Conservation (phyloP, 2,888 invertebrate species). For the Xanthia icteritia region DNA sequence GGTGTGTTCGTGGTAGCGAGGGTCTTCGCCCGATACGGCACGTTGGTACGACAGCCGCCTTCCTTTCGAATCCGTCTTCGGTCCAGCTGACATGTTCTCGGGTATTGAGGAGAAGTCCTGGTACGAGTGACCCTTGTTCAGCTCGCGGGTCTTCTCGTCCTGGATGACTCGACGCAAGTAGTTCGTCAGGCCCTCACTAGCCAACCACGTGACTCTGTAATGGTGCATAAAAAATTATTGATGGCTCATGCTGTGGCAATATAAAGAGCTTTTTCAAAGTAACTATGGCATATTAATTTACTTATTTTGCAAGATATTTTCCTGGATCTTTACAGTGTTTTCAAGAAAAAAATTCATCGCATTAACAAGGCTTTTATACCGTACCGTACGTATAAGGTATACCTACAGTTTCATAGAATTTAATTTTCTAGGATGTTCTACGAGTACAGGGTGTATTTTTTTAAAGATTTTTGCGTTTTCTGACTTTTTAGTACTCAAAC, state of each 20-base stretch:
- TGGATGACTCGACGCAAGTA: conserved; percentile 83
- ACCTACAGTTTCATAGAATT: background rate
- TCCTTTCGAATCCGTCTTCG: conserved; percentile 78
- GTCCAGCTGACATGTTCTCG: conserved; percentile 71
- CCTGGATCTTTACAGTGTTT: background rate
- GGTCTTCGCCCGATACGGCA: conserved; percentile 87
- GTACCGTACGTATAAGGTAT: background rate
- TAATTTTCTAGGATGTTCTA: background rate
- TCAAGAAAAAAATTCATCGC: background rate
- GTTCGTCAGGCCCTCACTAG: conserved; percentile 84
- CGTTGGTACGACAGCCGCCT: conserved; percentile 86
- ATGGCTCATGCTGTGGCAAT: no score
- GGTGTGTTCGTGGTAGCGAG: conserved; percentile 76
- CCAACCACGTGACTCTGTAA: conserved; percentile 86
- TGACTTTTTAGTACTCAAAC: no score
- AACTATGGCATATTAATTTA: background rate
- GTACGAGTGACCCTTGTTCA: conserved; percentile 77
- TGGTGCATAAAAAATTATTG: background rate
- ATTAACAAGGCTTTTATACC: background rate
- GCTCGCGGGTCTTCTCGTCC: conserved; percentile 80
- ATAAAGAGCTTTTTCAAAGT: background rate
- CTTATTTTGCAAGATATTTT: background rate
- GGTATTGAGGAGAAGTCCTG: conserved; percentile 82
- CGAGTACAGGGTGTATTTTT: no score
- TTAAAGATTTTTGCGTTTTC: no score